These are phyloP conservation scores for Latheticus oryzae DNA, from an alignment of 2,888 invertebrate species.

Conservation along the genomic window DNA sequence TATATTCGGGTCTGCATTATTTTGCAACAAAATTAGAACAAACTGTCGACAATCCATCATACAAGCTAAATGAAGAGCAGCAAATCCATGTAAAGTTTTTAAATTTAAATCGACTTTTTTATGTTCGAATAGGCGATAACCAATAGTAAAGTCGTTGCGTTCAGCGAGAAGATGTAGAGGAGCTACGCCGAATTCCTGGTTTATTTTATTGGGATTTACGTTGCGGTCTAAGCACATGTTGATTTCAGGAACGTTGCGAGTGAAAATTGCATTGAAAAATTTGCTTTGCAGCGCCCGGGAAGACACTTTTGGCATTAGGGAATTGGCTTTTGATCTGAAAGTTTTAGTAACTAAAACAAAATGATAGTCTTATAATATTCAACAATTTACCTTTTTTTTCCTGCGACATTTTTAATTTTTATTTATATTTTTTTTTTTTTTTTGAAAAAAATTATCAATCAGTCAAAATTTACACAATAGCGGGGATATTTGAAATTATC, in stretches of 20 bases:
- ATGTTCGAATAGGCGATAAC: slow-evolving; percentile 7
- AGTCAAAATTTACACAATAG: too few relatives aligned
- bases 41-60: slow-evolving; percentile 5
- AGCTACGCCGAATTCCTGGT: background rate
- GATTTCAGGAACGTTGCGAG: slow-evolving; percentile 9
- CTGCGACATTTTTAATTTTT: too few relatives aligned
- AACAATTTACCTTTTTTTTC: too few relatives aligned
- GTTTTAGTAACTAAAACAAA: too few relatives aligned
- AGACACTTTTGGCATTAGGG: too few relatives aligned
- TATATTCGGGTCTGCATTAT: slow-evolving; percentile 48
- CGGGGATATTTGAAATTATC: background rate
- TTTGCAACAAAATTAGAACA: slow-evolving; percentile 43
- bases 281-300: slow-evolving; percentile 9
- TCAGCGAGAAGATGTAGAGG: slow-evolving; percentile 28
- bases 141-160: slow-evolving; percentile 14
- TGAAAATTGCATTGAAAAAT: slow-evolving; percentile 12
- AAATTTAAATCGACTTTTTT: slow-evolving; percentile 6
- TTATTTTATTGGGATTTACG: slow-evolving; percentile 1
- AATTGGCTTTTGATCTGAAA: too few relatives aligned
- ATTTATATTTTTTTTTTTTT: too few relatives aligned
- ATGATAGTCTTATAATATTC: too few relatives aligned
- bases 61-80: slow-evolving; percentile 16
- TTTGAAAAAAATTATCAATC: too few relatives aligned
- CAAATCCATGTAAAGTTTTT: slow-evolving; percentile 5
- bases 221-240: slow-evolving; percentile 5